Base-by-base conservation (phyloP, 1,140 invertebrate species). In the Cepaea nemoralis region DNA sequence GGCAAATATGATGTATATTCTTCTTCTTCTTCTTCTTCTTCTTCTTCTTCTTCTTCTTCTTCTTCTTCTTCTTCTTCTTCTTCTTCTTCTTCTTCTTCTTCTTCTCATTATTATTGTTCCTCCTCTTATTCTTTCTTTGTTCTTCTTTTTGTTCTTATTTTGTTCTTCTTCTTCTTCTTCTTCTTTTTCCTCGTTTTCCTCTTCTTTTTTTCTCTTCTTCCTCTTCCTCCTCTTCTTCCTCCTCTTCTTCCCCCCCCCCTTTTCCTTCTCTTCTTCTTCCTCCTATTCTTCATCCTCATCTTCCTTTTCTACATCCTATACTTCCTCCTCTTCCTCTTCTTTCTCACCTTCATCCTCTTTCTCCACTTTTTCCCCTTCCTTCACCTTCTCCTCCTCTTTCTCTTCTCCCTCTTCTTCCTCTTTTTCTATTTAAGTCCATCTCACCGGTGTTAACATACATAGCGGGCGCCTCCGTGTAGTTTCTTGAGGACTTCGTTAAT, bases 211-310 rank as follows among this genome's bases (percentile, higher is more conserved):
- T 77, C 48, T 59, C 33, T 59, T 33, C 19, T 39, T n/a, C 48
- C 40, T 48, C 59, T 50, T 59, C 45, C 59, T 39, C 59, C 24
- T 59, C 48, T 77, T 35, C 59, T 35, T 59, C 48, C 59, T 27
- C 59, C 35, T 59, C 48, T 59, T 35, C 22, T 24, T 77, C 33
- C 33, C 45, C 59, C 33, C 40, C 33, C 42, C 76, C 39, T 31
- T 66, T 55, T 78, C 74, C 67, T 42, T 75, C 40, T 40, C 76
- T 37, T 63, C 40, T 55, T 27, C 19, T 75, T 33, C 50, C 19
- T 75, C 73, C 50, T 31, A 33, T 24, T 75, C 31, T 48, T 35
- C 37, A 2, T 48, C 73, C 31, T 31, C 37, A n/a, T 48, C 12
- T 48, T 37, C 31, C 16, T 59, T 5, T 59, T n/a, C 24, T n/a